Evolutionary conservation across 2,797 vertebrate species (phyloP).

Genomic region (Chaetodon trifasciatus): DNA sequence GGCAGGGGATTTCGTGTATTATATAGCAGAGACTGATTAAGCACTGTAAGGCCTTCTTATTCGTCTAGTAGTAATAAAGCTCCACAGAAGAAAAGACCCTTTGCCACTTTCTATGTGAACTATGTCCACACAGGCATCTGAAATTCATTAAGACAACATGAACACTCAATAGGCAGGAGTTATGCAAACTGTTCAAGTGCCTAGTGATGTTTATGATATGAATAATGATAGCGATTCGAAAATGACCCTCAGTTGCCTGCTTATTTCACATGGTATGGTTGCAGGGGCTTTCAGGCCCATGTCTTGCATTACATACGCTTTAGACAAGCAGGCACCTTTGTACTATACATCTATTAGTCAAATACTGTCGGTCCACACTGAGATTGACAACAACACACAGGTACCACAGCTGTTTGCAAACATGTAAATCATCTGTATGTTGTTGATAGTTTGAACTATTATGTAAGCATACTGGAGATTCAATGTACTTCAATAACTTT

Average conservation of each 20-base stretch:
- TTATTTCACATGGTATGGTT: slow-evolving; percentile 1
- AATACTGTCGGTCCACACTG: not conserved
- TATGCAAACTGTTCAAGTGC: not conserved
- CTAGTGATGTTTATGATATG: not conserved
- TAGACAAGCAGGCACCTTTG: slow-evolving; percentile 10
- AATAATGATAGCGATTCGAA: slow-evolving; percentile 12
- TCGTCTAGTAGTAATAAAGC: slow-evolving; percentile 52
- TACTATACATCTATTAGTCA: slow-evolving; percentile 12
- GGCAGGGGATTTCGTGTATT: slow-evolving; percentile 57
- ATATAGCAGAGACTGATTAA: slow-evolving; percentile 57
- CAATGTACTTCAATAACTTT: not conserved
- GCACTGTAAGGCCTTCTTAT: slow-evolving; percentile 38
- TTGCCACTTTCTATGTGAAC: slow-evolving; percentile 33
- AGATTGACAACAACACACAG: slow-evolving; percentile 11
- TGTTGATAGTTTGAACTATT: not conserved
- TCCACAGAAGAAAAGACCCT: slow-evolving; percentile 55
- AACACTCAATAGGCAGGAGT: slow-evolving; percentile 1
- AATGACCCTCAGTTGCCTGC: not conserved
- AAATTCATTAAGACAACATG: slow-evolving; percentile 29
- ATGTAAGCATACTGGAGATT: not conserved
- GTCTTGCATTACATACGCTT: slow-evolving; percentile 32
- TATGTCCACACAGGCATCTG: slow-evolving; percentile 15
- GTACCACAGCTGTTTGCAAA: slow-evolving; percentile 5
- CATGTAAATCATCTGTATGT: slow-evolving; percentile 13
- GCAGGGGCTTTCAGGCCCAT: slow-evolving; percentile 3